Evolutionary conservation across 2,797 vertebrate species (phyloP).

Genomic region (Urocyon cinereoargenteus): DNA sequence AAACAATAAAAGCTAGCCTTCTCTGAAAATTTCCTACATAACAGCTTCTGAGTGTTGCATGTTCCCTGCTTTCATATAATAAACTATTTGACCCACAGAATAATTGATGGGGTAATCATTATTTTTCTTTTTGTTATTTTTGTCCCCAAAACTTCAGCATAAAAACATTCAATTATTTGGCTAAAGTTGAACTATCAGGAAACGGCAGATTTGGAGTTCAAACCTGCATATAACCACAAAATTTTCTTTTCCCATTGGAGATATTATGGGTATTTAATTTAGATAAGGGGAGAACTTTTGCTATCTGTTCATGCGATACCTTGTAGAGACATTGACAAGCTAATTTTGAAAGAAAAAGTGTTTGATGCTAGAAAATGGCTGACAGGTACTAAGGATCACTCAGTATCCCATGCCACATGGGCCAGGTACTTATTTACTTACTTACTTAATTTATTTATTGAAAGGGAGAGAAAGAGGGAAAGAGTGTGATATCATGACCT

Average conservation of each 20-base stretch:
- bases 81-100: background rate
- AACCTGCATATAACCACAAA: background rate
- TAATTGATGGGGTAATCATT: background rate
- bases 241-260: background rate
- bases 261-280: background rate
- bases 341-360: slow-evolving; percentile 11
- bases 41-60: background rate
- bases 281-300: background rate
- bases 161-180: background rate
- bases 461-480: background rate
- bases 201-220: background rate
- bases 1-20: background rate
- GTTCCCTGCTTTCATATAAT: background rate
- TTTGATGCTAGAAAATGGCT: background rate
- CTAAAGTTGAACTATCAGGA: background rate
- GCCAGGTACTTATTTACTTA: background rate
- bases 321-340: background rate
- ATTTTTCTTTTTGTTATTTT: background rate
- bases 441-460: background rate
- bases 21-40: background rate
- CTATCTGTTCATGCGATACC: background rate
- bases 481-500: background rate
- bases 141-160: background rate
- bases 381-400: background rate
- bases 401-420: background rate